Evolutionary conservation across 2,797 vertebrate species (phyloP).

Genomic region (Siniperca scherzeri): DNA sequence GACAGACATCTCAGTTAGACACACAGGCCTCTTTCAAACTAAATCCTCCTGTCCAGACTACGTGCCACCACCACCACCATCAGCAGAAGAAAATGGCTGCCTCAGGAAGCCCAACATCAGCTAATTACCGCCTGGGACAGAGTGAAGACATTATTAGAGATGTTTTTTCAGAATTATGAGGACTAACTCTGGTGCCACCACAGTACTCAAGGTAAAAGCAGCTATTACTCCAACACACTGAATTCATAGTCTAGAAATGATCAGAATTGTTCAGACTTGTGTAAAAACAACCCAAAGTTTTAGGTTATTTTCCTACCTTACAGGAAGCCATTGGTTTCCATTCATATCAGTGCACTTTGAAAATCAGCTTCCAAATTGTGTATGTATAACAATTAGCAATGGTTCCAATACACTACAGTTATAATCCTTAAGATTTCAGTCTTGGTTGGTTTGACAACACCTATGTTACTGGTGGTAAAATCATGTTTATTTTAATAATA

Average conservation of each 20-base stretch:
- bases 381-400: neutral
- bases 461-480: neutral
- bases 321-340: constrained; percentile 1
- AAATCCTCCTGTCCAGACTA: neutral
- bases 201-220: constrained; percentile 46
- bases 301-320: constrained; percentile 1
- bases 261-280: neutral
- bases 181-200: constrained; percentile 34
- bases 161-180: constrained; percentile 58
- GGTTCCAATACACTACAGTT: neutral
- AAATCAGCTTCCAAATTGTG: neutral
- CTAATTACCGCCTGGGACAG: constrained; percentile 35
- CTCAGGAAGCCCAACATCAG: constrained; percentile 42
- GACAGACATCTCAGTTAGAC: constrained; percentile 39
- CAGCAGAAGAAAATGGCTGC: neutral
- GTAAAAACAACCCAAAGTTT: neutral
- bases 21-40: neutral
- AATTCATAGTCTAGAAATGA: neutral
- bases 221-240: neutral
- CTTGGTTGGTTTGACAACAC: no score
- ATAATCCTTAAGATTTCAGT: neutral
- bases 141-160: constrained; percentile 36
- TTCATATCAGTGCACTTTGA: neutral
- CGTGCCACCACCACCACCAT: constrained; percentile 12
- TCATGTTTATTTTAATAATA: neutral